A percentile compares a stretch with the other conserved stretches of the same genome.
These are phyloP conservation scores for Diarsia rubi DNA, from an alignment of 2,888 invertebrate genomes.

Conservation along the genomic window DNA sequence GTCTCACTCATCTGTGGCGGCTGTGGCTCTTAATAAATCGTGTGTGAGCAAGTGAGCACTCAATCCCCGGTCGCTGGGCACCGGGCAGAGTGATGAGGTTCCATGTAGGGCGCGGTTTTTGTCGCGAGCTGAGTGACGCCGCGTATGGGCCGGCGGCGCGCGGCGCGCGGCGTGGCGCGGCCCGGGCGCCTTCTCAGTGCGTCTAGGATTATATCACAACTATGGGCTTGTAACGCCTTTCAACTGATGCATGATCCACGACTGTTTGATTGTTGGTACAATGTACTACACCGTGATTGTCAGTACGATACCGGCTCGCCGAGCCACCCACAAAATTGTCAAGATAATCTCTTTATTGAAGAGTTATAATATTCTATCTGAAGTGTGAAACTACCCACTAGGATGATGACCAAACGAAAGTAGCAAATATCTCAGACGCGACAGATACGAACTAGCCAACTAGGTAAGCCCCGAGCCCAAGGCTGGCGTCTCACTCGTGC, in stretches of 20 bases:
- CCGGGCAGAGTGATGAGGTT: background rate
- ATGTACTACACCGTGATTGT: background rate
- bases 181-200: background rate
- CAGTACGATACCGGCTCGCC: background rate
- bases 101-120: background rate
- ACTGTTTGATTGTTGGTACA: background rate
- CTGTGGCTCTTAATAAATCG: background rate
- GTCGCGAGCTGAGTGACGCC: slow-evolving; percentile 2
- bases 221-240: background rate
- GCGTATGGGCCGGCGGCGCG: background rate
- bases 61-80: background rate
- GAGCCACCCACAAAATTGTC: background rate
- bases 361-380: background rate
- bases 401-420: background rate
- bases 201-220: background rate
- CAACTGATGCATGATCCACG: background rate
- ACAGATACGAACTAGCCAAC: slow-evolving; percentile 4
- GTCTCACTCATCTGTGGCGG: background rate
- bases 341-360: background rate
- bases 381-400: background rate
- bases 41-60: background rate
- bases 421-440: background rate
- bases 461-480: background rate
- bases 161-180: background rate
- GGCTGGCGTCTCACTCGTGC: background rate